Evolutionary conservation across 2,888 invertebrate genomes (phyloP).

Genomic region (Metallyticus violacea): DNA sequence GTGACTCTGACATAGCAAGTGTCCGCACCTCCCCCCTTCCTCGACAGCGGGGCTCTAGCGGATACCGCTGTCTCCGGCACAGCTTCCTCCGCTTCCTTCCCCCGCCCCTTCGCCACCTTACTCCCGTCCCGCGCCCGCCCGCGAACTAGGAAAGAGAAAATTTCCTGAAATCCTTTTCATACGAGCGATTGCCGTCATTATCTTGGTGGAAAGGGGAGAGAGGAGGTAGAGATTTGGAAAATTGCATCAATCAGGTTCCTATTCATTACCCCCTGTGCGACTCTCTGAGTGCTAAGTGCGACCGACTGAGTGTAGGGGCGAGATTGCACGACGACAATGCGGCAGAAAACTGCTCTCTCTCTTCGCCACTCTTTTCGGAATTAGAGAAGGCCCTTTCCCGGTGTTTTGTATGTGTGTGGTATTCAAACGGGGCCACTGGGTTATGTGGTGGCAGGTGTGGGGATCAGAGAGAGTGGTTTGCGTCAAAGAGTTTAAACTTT

Average conservation of each 20-base stretch:
- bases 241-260: conserved; percentile 35
- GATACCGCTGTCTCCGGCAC: conserved; percentile 54
- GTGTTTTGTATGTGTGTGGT: neutral
- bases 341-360: neutral
- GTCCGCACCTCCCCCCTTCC: conserved; percentile 30
- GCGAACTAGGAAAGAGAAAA: conserved; percentile 26
- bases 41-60: conserved; percentile 43
- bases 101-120: neutral
- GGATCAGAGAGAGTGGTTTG: neutral
- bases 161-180: conserved; percentile 29
- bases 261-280: conserved; percentile 31
- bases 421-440: neutral
- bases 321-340: neutral
- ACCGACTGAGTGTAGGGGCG: neutral
- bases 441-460: neutral
- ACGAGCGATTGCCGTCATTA: conserved; percentile 32
- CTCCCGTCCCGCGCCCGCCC: conserved; percentile 4
- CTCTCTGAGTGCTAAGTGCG: conserved; percentile 24
- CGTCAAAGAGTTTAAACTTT: neutral
- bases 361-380: neutral
- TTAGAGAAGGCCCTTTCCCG: neutral
- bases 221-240: conserved; percentile 25
- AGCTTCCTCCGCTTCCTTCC: conserved; percentile 46
- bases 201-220: conserved; percentile 9
- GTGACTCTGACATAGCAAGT: neutral